Base-by-base conservation (phyloP, 92 coral and sea anemone species). In the Zoanthus sansibaricus region DNA sequence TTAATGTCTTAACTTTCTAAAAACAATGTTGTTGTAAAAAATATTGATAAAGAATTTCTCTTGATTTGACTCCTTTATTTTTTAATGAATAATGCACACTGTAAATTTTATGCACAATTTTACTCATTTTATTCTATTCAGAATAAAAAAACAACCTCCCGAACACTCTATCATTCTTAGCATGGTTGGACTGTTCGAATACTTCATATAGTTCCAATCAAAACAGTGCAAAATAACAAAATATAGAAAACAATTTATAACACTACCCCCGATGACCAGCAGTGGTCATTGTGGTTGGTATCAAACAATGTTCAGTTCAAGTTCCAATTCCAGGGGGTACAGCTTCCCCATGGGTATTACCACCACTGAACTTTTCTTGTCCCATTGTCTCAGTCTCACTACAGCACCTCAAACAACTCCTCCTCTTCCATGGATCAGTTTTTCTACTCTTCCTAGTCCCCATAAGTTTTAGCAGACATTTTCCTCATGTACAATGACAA, bases 401-500 rank as follows among this genome's bases (percentile, higher is more conserved):
- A 31, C 76, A 21, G 66, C 90, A 33, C 90, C 82, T 49, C 90
- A 47, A 37, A 59, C 75, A 32, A 49, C 64, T 25, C 86, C 74
- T 62, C 79, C 87, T 48, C 47, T 82, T 73, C 91, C 83, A 1
- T 2, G 21, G 7, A 88, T 83, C 37, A 64, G 78, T 20, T 67
- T 75, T 49, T 58, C 66, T 3, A 75, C 83, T 25, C 67, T 83
- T 33, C 82, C 83, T 67, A 88, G 42, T 31, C 85, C 82, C 91
- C 79, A 83, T 7, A 46, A 37, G 66, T 75, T 47, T 72, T 84
- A 82, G 64, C 76, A 67, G 10, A 75, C 88, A 66, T 88, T 88
- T 80, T 88, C 91, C 46, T 88, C 88, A 47, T 88, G 87, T 4
- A 88, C 83, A 17, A 88, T 32, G 3, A 82, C 83, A 15, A 82